A percentile compares a stretch with the other conserved stretches of the same genome.
Conservation (phyloP, 1,140 invertebrate genomes). For the Popillia japonica region DNA sequence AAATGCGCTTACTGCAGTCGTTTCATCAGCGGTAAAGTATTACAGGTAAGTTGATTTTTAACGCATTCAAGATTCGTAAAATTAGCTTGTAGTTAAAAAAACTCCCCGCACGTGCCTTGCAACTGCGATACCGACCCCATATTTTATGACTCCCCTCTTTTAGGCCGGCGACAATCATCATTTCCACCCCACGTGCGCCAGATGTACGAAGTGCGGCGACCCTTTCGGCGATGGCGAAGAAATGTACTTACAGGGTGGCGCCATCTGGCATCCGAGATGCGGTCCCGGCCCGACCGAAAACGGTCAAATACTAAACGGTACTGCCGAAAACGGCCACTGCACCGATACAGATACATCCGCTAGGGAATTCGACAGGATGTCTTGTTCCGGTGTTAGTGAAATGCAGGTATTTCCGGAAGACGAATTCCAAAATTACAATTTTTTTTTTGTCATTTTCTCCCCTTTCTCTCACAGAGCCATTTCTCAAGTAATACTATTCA, state of each 20-base stretch:
- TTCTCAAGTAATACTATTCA: conserved; percentile 22
- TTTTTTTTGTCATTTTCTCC: conserved; percentile 15
- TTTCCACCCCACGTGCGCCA: conserved; percentile 96
- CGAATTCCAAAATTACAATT: neutral
- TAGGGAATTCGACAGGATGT: conserved; percentile 75
- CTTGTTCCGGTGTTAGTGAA: conserved; percentile 79
- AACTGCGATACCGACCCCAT: too few relatives aligned
- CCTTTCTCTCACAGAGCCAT: neutral
- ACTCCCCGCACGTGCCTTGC: too few relatives aligned
- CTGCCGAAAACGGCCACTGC: conserved; percentile 68
- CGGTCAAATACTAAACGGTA: conserved; percentile 68
- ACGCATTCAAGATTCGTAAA: too few relatives aligned
- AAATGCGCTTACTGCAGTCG: conserved; percentile 94
- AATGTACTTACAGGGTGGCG: conserved; percentile 96
- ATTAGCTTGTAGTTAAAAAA: too few relatives aligned
- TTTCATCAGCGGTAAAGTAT: conserved; percentile 94
- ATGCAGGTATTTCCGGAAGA: conserved; percentile 71
- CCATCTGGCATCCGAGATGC: conserved; percentile 96
- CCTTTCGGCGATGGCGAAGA: conserved; percentile 97
- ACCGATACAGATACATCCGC: conserved; percentile 68
- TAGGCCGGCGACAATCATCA: conserved; percentile 95
- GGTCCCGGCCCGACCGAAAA: conserved; percentile 87
- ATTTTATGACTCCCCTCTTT: neutral
- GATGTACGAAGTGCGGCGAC: conserved; percentile 95
- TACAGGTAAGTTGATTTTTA: conserved; percentile 70